phyloP scores from a whole-genome alignment of 2,113 vertebrate genomes.

The Periophthalmodon schlosseri region DNA sequence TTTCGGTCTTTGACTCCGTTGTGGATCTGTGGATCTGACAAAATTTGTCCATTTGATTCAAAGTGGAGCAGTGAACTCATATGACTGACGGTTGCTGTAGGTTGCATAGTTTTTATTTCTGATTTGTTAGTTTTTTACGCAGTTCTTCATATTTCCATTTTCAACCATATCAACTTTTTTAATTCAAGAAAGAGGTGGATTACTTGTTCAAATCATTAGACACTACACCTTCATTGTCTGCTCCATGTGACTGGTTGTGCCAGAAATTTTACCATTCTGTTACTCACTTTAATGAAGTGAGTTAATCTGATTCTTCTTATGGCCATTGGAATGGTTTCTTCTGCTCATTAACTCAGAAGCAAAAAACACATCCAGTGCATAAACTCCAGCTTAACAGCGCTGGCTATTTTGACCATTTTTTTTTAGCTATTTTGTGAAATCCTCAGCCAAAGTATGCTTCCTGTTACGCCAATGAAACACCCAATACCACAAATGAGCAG shows the following conservation, averaged over 20 bases:
- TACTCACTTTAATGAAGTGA: no score
- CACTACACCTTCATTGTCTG: no score
- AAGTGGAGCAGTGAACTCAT: constrained; percentile 31
- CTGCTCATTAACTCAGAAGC: no score
- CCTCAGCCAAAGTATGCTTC: background rate
- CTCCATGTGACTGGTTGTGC: no score
- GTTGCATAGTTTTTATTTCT: constrained; percentile 13
- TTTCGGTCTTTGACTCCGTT: constrained; percentile 51
- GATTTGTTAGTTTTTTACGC: background rate
- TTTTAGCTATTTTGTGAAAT: background rate
- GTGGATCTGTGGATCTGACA: constrained; percentile 8
- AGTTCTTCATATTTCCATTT: no score
- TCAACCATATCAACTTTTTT: no score
- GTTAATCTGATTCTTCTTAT: no score
- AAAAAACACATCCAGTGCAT: background rate
- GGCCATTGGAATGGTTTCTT: no score
- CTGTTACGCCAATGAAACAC: background rate
- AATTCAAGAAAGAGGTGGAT: no score
- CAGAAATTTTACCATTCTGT: no score
- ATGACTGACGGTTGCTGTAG: background rate
- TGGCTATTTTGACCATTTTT: background rate
- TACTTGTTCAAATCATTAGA: no score
- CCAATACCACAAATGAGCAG: background rate
- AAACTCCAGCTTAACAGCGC: background rate
- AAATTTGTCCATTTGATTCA: constrained; percentile 13